Evolutionary conservation across 2,113 vertebrate genomes (phyloP).

Genomic region (Rhea pennata): DNA sequence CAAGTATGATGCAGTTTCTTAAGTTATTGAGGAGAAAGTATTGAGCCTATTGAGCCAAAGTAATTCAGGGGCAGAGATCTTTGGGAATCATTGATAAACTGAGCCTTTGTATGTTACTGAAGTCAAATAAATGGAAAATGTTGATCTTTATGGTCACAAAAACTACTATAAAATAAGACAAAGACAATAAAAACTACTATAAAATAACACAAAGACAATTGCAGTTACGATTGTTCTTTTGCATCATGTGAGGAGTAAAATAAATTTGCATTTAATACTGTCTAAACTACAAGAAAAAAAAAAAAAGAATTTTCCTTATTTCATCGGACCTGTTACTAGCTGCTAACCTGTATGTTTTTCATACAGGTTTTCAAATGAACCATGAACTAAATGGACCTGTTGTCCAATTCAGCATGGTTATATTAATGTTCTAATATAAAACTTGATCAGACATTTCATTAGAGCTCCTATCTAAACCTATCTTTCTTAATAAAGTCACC

Average conservation of each 20-base stretch:
- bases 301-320: neutral
- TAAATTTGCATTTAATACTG: neutral
- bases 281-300: neutral
- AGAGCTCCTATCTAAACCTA: neutral
- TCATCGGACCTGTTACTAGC: neutral
- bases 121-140: neutral
- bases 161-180: neutral
- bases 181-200: neutral
- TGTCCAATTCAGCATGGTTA: neutral
- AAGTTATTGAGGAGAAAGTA: neutral
- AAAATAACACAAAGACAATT: neutral
- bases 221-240: neutral
- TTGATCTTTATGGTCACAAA: neutral
- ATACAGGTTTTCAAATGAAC: too few relatives aligned
- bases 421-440: neutral
- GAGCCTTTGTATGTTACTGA: neutral
- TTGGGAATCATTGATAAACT: neutral
- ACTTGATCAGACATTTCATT: neutral
- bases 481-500: neutral
- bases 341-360: neutral
- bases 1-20: neutral
- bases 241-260: neutral
- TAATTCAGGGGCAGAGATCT: neutral
- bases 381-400: neutral
- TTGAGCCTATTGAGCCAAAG: neutral